Evolutionary conservation across 1,140 invertebrate species (phyloP).

Genomic region (Cotesia typhae): DNA sequence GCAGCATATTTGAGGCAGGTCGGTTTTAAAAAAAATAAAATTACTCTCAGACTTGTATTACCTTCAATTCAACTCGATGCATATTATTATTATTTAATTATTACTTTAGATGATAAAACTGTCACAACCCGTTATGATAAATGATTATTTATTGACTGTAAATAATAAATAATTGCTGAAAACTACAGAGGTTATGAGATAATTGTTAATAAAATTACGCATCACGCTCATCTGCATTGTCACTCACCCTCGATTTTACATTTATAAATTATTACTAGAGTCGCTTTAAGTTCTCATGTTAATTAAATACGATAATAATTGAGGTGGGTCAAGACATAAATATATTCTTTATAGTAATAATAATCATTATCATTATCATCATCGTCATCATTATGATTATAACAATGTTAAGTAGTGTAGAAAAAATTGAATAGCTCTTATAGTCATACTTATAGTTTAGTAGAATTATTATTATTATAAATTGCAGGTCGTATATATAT

Average conservation of each 20-base stretch:
- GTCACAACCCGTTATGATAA: background rate
- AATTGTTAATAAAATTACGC: background rate
- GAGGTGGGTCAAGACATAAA: constrained; percentile 3
- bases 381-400: background rate
- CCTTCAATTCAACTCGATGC: constrained; percentile 48
- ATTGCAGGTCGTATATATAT: background rate
- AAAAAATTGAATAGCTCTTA: background rate
- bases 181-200: no score
- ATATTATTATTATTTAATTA: constrained; percentile 37
- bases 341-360: background rate
- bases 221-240: constrained; percentile 2
- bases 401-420: background rate
- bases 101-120: background rate
- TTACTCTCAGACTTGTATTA: constrained; percentile 48
- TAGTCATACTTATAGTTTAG: background rate
- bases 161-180: background rate
- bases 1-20: constrained; percentile 52
- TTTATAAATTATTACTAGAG: background rate
- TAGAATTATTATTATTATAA: constrained; percentile 1
- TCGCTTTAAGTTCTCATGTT: background rate
- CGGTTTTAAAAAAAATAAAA: constrained; percentile 48
- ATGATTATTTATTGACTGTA: background rate
- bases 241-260: constrained; percentile 6
- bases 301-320: constrained; percentile 10
- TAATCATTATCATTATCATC: background rate